A percentile compares a stretch with the other conserved stretches of the same genome.
phyloP scores from a whole-genome alignment of 2,797 vertebrate species.

The Lepilemur septentrionalis region DNA sequence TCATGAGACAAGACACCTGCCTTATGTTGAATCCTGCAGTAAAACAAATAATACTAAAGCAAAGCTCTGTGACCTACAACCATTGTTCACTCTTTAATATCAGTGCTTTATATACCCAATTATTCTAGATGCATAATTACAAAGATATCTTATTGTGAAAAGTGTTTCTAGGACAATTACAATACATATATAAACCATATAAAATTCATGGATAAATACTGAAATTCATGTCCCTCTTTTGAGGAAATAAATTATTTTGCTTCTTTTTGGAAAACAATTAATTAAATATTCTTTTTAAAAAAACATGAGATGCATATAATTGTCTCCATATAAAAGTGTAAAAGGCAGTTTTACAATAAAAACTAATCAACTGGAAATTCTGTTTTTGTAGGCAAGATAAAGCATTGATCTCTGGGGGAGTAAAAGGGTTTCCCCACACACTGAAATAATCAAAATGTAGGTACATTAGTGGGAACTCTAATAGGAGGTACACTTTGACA shows the following conservation, averaged over 20 bases:
- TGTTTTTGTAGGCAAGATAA: slow-evolving; percentile 12
- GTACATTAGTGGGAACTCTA: not conserved
- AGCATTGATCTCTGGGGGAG: not conserved
- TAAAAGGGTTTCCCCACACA: not conserved
- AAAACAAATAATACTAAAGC: not conserved
- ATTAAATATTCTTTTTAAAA: not conserved
- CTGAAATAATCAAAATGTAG: not conserved
- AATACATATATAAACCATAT: not conserved
- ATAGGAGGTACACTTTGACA: not conserved
- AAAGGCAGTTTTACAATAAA: slow-evolving; percentile 29
- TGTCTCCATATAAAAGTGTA: not conserved
- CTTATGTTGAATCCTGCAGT: not conserved
- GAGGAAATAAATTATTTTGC: slow-evolving; percentile 13
- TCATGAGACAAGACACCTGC: not conserved
- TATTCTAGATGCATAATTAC: not conserved
- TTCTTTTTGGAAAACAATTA: slow-evolving; percentile 29
- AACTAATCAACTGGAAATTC: slow-evolving; percentile 30
- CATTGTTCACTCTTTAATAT: not conserved
- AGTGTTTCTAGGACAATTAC: not conserved
- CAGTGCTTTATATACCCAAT: not conserved
- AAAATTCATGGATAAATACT: not conserved
- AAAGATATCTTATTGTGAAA: not conserved
- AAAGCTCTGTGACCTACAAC: not conserved
- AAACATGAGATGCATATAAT: not conserved
- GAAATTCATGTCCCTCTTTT: slow-evolving; percentile 12